Percentiles rank a stretch among this genome's conserved stretches.
Conservation (phyloP, 2,797 vertebrate species). For the Phyllotis vaccarum region DNA sequence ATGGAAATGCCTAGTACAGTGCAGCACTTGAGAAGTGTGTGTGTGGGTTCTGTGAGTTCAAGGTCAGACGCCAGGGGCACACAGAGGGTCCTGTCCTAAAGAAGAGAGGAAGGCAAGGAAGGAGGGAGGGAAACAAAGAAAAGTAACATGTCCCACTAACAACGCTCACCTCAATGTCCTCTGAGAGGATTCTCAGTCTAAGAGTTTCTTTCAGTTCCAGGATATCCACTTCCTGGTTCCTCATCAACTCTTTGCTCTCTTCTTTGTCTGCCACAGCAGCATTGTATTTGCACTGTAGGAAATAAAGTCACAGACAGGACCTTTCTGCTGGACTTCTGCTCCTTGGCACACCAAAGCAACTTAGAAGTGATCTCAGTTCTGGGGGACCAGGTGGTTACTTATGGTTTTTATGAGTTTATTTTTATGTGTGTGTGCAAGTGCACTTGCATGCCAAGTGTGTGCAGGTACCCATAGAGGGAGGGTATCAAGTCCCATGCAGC, state of each 20-base stretch:
- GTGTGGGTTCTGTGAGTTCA: too few relatives aligned
- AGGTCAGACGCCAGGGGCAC: not conserved
- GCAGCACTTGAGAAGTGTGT: not conserved
- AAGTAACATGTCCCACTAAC: not conserved
- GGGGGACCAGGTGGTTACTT: not conserved
- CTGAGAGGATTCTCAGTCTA: conserved; percentile 90
- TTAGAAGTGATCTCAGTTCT: not conserved
- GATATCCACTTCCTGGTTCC: conserved; percentile 90
- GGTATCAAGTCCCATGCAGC: not conserved
- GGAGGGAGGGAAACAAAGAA: not conserved
- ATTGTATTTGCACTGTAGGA: conserved; percentile 91
- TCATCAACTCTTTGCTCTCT: conserved; percentile 86
- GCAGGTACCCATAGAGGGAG: not conserved
- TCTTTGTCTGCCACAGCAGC: conserved; percentile 90
- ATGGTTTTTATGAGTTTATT: not conserved
- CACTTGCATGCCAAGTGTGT: not conserved
- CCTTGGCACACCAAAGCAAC: conserved; percentile 23
- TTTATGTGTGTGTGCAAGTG: not conserved
- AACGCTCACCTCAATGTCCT: conserved; percentile 92
- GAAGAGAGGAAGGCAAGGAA: not conserved
- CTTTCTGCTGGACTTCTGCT: not conserved
- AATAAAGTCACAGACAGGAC: not conserved
- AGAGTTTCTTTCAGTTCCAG: conserved; percentile 91
- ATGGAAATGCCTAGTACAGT: not conserved
- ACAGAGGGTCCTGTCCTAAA: not conserved